These are phyloP conservation scores for Mythimna impura DNA, from an alignment of 2,888 invertebrate species.

Conservation along the genomic window DNA sequence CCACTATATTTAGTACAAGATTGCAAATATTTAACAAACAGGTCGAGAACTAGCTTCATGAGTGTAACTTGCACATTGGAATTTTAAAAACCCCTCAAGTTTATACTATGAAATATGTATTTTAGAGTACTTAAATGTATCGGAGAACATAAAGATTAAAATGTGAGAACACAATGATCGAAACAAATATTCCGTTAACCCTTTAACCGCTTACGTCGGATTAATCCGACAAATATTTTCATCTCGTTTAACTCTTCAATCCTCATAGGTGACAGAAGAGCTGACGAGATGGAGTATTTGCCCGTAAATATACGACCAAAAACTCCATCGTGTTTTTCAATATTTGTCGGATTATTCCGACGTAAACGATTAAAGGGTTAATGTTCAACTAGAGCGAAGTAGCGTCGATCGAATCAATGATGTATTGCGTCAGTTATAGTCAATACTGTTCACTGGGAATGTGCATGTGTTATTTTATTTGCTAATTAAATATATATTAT, in stretches of 20 bases:
- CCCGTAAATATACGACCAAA: too few species aligned
- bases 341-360: too few species aligned
- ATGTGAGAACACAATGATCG: not conserved
- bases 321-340: too few species aligned
- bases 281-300: too few species aligned
- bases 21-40: not conserved
- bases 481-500: too few species aligned
- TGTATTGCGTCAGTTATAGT: not conserved
- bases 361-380: too few species aligned
- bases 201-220: too few species aligned
- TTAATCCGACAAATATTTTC: too few species aligned
- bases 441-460: too few species aligned
- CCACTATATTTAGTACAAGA: not conserved
- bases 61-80: not conserved
- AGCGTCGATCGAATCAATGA: not conserved
- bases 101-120: not conserved
- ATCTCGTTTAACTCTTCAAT: too few species aligned
- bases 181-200: not conserved
- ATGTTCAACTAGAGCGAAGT: not conserved
- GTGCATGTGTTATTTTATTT: too few species aligned
- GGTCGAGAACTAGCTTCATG: not conserved
- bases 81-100: not conserved
- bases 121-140: slow-evolving; percentile 1
- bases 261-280: too few species aligned
- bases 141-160: not conserved